Conservation (phyloP, 2,113 vertebrate species). For the Plecturocebus donacophilus region DNA sequence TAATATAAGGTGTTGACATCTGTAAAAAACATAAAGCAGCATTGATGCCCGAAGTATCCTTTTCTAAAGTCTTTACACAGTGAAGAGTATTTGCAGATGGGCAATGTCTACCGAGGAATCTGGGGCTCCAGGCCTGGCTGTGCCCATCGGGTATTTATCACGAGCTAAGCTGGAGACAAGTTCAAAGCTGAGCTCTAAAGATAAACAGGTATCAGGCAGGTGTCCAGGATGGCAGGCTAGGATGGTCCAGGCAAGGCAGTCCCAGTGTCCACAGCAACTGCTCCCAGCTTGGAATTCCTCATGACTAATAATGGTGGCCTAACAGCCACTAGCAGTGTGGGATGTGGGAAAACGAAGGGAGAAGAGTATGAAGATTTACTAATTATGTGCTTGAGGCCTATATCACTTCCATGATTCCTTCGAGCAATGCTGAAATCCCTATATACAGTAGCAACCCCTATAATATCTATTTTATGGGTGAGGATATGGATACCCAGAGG, state of each 20-base stretch:
- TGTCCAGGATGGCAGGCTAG: not conserved
- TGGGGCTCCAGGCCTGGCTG: not conserved
- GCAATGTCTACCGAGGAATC: not conserved
- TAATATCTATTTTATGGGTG: not conserved
- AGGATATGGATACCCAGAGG: not conserved
- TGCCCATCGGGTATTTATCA: fast-evolving
- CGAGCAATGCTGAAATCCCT: too few species aligned
- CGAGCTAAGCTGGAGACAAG: not conserved
- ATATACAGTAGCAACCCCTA: too few species aligned
- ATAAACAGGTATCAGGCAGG: not conserved
- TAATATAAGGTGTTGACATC: not conserved
- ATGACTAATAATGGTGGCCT: not conserved
- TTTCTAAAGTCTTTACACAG: not conserved
- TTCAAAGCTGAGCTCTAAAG: not conserved
- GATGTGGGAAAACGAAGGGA: too few species aligned
- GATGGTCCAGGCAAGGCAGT: not conserved
- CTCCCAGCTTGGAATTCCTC: not conserved
- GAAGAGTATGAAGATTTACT: not conserved
- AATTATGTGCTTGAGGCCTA: fast-evolving
- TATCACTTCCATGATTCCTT: not conserved
- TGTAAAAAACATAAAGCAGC: not conserved
- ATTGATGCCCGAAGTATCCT: not conserved
- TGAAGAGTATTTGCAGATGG: not conserved
- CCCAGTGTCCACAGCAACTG: not conserved
- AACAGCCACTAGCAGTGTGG: fast-evolving